These are phyloP conservation scores for Diachasmimorpha longicaudata DNA, from an alignment of 1,140 invertebrate genomes.

Conservation along the genomic window DNA sequence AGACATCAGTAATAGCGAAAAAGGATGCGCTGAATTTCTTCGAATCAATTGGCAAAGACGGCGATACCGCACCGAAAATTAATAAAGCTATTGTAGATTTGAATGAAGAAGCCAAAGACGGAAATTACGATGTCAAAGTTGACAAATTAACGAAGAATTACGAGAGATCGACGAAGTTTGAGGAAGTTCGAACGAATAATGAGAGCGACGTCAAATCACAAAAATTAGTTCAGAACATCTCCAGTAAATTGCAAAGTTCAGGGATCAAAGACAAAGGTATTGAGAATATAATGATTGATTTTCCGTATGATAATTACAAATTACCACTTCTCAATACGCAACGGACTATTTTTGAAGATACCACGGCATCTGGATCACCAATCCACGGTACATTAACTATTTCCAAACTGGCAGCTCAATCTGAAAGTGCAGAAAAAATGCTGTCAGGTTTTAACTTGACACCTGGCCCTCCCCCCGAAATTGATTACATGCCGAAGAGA, in stretches of 20 bases:
- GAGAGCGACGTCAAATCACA: conserved; percentile 39
- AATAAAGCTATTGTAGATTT: conserved; percentile 58
- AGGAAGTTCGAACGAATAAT: conserved; percentile 43
- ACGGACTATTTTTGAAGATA: conserved; percentile 51
- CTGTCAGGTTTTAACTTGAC: conserved; percentile 66
- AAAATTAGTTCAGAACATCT: conserved; percentile 53
- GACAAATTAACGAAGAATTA: conserved; percentile 58
- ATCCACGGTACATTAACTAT: conserved; percentile 50
- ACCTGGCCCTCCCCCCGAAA: conserved; percentile 77
- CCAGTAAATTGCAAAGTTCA: conserved; percentile 51
- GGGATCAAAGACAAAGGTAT: conserved; percentile 43
- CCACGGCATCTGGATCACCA: conserved; percentile 48
- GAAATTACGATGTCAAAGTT: conserved; percentile 53
- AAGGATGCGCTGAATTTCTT: conserved; percentile 68
- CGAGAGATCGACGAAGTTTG: conserved; percentile 51
- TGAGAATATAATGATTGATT: conserved; percentile 56
- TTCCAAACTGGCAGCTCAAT: conserved; percentile 52
- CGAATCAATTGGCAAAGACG: conserved; percentile 64
- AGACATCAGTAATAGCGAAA: conserved; percentile 59
- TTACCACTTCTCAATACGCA: conserved; percentile 46
- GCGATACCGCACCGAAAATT: conserved; percentile 42
- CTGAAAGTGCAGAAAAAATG: conserved; percentile 53
- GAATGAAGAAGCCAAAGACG: conserved; percentile 40
- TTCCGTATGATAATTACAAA: conserved; percentile 56
- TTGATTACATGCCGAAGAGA: conserved; percentile 68